Base-by-base conservation (phyloP, 2,888 invertebrate species). In the Heteropelma amictum region DNA sequence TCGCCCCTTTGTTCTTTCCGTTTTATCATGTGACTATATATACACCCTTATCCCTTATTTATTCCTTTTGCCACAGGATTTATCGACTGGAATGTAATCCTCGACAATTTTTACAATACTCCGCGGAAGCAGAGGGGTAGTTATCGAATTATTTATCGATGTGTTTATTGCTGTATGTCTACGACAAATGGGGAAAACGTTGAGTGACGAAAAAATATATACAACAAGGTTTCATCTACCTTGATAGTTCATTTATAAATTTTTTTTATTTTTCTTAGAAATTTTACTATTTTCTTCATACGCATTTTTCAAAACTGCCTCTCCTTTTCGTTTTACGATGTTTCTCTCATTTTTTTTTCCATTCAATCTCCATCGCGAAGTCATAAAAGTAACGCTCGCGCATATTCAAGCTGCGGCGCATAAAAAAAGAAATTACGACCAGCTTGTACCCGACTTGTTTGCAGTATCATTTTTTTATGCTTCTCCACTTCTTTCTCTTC, bases 391-490 rank as follows among this genome's bases (percentile, higher is more conserved):
- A 30, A 51, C 21, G 0, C 12, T n/a, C n/a, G n/a, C n/a, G n/a
- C n/a, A n/a, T n/a, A n/a, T n/a, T n/a, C n/a, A n/a, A 17, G 10
- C 17, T 8, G 17, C 8, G 51, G 17, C 14, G 45, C 14, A 12
- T 21, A 23, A 63, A 63, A 63, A 54, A 70, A 70, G 45, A 61
- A 63, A 70, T 47, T 53, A 54, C 42, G 58, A 53, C 53, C 53
- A 33, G n/a, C 45, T 51, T 53, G 53, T 45, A 47, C 49, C 7
- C 26, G 49, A 53, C 42, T 54, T 45, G 60, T 69, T 53, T 38
- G 42, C 45, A 69, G 33, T 33, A 47, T 67, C 58, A 26, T 28
- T 45, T 40, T 38, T 54, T 28, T 49, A 26, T 45, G 8, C 10
- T n/a, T 23, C 49, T 38, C 26, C 17, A 2, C 14, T 61, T 23